Conservation (phyloP, 2,888 invertebrate species). For the Drosophila infuscata region DNA sequence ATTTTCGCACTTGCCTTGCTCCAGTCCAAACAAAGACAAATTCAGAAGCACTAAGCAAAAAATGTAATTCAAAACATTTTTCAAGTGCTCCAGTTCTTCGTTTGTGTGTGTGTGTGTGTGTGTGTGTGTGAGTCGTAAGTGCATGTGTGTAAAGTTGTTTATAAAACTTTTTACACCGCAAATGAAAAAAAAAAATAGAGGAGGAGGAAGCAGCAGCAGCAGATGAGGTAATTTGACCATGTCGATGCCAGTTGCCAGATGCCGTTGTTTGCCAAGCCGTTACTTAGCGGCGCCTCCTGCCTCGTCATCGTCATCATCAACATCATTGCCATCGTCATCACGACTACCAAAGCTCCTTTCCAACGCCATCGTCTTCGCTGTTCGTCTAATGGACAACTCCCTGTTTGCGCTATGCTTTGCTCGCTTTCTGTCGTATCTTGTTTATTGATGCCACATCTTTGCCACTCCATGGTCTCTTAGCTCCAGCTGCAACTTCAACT, state of each 20-base stretch:
- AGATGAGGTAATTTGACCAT: conserved; percentile 75
- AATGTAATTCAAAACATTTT: conserved; percentile 76
- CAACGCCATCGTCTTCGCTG: conserved; percentile 34
- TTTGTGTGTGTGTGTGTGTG: conserved; percentile 14
- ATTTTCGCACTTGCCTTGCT: conserved; percentile 66
- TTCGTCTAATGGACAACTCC: conserved; percentile 63
- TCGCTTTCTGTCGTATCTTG: conserved; percentile 66
- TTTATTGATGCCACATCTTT: conserved; percentile 72
- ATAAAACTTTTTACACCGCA: conserved; percentile 71
- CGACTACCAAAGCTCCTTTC: conserved; percentile 52
- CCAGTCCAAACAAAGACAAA: conserved; percentile 50
- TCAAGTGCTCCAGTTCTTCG: conserved; percentile 72
- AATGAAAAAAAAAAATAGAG: conserved; percentile 29
- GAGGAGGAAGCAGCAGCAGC: conserved; percentile 32
- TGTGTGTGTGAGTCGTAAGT: conserved; percentile 11
- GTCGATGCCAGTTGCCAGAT: conserved; percentile 49
- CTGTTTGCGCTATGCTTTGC: conserved; percentile 52
- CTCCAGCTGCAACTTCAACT: conserved; percentile 17
- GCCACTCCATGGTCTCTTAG: conserved; percentile 27
- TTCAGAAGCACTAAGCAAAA: conserved; percentile 44
- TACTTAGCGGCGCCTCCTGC: conserved; percentile 54
- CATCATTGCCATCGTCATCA: conserved; percentile 24
- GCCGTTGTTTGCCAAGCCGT: conserved; percentile 78
- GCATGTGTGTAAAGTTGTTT: conserved; percentile 72
- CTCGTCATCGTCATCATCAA: conserved; percentile 19